phyloP scores from a whole-genome alignment of 2,797 vertebrate species.

The Carapus acus region DNA sequence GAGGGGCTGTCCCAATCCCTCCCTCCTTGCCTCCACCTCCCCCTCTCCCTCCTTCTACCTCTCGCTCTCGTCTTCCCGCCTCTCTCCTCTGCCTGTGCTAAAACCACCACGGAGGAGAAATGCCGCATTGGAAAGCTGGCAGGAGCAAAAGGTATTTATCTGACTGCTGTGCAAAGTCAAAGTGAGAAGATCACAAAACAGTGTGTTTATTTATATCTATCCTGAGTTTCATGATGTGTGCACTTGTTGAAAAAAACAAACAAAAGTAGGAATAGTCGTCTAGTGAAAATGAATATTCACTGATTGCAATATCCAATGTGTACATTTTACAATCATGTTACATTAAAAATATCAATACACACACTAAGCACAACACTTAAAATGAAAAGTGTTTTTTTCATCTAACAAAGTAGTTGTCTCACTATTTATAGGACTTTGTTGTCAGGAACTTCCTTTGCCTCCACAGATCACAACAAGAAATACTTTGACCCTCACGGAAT shows the following conservation, averaged over 20 bases:
- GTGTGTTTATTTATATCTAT: conserved; percentile 56
- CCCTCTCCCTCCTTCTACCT: not conserved
- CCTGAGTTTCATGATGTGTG: conserved; percentile 44
- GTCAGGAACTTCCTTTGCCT: too few species aligned
- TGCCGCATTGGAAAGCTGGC: conserved; percentile 36
- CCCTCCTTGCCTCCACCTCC: conserved; percentile 15
- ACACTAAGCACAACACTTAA: too few species aligned
- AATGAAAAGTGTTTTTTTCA: too few species aligned
- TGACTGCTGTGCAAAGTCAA: conserved; percentile 33
- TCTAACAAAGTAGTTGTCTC: too few species aligned
- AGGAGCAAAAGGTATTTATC: conserved; percentile 51
- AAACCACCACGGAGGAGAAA: conserved; percentile 47
- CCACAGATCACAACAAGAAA: too few species aligned
- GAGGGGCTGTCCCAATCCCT: conserved; percentile 55
- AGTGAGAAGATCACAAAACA: conserved; percentile 57
- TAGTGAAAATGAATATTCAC: too few species aligned
- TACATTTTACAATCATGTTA: too few species aligned
- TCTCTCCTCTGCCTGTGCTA: conserved; percentile 20
- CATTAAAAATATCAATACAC: too few species aligned
- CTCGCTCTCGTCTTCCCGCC: not conserved
- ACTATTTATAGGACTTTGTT: too few species aligned
- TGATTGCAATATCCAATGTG: too few species aligned
- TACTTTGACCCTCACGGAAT: too few species aligned
- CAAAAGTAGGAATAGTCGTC: too few species aligned
- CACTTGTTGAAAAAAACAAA: conserved; percentile 25